These are phyloP conservation scores for Lepidothrix coronata DNA, from an alignment of 2,113 vertebrate genomes.

Conservation along the genomic window DNA sequence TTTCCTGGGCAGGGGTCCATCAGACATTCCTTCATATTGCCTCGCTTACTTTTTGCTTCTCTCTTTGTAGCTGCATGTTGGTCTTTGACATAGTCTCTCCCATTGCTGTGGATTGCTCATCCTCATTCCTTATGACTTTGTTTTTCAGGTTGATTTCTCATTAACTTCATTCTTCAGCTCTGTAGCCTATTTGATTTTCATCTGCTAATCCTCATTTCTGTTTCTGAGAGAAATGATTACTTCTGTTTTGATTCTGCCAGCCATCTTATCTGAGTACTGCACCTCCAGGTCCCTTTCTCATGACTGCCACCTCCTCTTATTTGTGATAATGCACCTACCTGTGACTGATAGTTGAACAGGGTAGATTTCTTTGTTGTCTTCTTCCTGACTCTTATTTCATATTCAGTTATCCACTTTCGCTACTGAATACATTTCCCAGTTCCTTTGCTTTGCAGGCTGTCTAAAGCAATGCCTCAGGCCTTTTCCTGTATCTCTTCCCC, in stretches of 20 bases:
- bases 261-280: neutral
- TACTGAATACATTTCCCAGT: neutral
- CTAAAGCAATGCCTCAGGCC: neutral
- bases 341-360: neutral
- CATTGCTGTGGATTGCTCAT: accelerated
- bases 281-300: neutral
- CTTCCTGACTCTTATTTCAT: neutral
- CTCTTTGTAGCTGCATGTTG: neutral
- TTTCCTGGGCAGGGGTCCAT: neutral
- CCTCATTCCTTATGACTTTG: neutral
- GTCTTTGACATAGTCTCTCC: neutral
- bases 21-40: neutral
- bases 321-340: neutral
- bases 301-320: neutral
- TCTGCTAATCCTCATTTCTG: neutral
- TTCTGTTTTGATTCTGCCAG: constrained; percentile 4
- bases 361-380: neutral
- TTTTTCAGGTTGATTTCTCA: constrained; percentile 1
- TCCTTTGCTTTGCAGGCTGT: neutral
- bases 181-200: neutral
- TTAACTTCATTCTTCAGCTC: neutral
- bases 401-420: neutral
- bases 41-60: neutral
- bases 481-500: neutral
- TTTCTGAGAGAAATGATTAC: neutral